Evolutionary conservation across 2,888 invertebrate genomes (phyloP).

Genomic region (Calliphora vomitoria): DNA sequence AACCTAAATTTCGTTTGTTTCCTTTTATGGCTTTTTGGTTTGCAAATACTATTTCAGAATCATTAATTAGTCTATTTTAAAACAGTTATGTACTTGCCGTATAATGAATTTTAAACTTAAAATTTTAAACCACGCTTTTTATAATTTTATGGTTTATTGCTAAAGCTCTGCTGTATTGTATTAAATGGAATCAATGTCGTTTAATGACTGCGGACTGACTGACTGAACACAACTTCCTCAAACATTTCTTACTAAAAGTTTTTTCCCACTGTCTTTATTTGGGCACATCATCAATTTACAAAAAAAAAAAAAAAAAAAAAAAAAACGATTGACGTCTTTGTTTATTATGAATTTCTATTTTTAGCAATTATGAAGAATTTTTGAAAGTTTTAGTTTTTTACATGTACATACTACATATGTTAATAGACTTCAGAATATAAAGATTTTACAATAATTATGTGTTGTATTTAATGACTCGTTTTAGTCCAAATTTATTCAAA

Average conservation of each 20-base stretch:
- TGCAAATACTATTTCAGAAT: conserved; percentile 26
- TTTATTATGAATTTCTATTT: no score
- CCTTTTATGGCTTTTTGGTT: conserved; percentile 22
- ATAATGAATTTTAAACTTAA: neutral
- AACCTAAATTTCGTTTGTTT: neutral
- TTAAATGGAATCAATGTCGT: neutral
- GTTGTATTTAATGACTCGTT: no score
- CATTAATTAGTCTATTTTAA: conserved; percentile 5
- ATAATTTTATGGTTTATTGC: neutral
- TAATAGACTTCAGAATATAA: no score
- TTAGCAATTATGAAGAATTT: no score
- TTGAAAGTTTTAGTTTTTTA: no score
- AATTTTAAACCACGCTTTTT: conserved; percentile 5
- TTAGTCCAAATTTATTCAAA: no score
- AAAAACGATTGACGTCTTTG: no score
- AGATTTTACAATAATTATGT: no score
- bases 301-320: no score
- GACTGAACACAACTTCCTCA: neutral
- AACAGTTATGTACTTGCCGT: neutral
- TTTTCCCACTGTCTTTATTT: neutral
- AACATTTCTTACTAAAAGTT: neutral
- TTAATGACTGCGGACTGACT: neutral
- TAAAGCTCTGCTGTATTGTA: neutral
- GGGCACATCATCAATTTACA: neutral
- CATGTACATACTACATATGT: no score